These are phyloP conservation scores for Bucorvus abyssinicus DNA, from an alignment of 2,797 vertebrate species.

Conservation along the genomic window DNA sequence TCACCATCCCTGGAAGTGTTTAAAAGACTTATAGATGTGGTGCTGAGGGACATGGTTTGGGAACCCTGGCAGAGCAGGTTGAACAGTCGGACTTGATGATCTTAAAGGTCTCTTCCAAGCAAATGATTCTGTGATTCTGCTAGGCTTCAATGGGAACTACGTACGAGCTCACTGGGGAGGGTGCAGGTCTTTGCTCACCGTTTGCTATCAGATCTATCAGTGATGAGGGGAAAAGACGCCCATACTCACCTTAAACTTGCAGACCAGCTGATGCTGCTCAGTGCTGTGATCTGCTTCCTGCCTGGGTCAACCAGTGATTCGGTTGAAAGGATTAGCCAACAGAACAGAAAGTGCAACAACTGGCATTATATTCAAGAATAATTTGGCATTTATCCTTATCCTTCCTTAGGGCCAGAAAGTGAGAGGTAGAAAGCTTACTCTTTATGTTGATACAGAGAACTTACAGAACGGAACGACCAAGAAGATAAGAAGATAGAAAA, in stretches of 20 bases:
- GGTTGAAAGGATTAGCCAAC: neutral
- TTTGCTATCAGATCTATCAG: neutral
- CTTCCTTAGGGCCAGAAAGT: neutral
- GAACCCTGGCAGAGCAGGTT: too few relatives aligned
- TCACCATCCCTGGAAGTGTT: too few relatives aligned
- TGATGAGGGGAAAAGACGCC: neutral
- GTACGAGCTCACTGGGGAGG: neutral
- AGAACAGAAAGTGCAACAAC: neutral
- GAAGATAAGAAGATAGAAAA: neutral
- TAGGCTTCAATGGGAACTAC: neutral
- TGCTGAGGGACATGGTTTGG: too few relatives aligned
- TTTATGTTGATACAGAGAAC: rapidly evolving
- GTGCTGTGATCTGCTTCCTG: neutral
- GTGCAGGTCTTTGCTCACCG: neutral
- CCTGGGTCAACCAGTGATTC: neutral
- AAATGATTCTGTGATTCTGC: too few relatives aligned
- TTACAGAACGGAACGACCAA: neutral
- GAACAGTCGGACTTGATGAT: too few relatives aligned
- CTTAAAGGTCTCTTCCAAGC: too few relatives aligned
- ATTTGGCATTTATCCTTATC: neutral
- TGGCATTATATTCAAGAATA: neutral
- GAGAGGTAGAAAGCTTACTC: neutral
- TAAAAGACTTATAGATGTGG: too few relatives aligned
- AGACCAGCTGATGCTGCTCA: neutral
- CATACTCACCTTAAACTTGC: neutral